Evolutionary conservation across 2,888 invertebrate genomes (phyloP), one percentile per base, ranked within the genome.

Genomic region (Pogonocherus hispidulus): DNA sequence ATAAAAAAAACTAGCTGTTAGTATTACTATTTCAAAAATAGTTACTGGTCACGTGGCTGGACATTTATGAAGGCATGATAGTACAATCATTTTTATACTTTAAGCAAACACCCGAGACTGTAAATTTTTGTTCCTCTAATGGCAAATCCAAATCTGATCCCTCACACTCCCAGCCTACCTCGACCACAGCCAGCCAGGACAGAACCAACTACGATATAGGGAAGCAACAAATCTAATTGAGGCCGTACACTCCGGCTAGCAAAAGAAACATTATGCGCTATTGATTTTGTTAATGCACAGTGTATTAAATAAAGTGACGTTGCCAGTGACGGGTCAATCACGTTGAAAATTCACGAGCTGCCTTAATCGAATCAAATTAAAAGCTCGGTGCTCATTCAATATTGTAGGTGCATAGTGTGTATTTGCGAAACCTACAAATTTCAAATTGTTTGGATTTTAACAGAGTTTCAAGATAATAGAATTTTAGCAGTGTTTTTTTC

Each of bases 211-310:
- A 11, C 49, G 23, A 23, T 51, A n/a, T 8, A 22, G 14, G 49
- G 49, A 51, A 51, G 23, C 23, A 51, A 51, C 49, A 51, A 51
- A 51, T 51, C 49, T 51, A 51, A 51, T 51, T 51, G 49, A 51
- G 49, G 49, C 22, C 23, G 23, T 14, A 51, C 23, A 23, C n/a
- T n/a, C 14, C 9, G 32, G 9, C 23, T 51, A 23, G 22, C 6
- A 23, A 51, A 51, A 51, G 49, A 51, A 51, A 23, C 23, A 23
- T 23, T 51, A 51, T 51, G 49, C 49, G 9, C 23, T 52, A 52
- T 52, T 32, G 52, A 52, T 52, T 32, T 32, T 27, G 52, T 52
- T 52, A 52, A 52, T 52, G 52, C 52, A 52, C 27, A 14, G 6
- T 11, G 52, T 32, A 52, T 32, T 52, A 52, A 52, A 52, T 32